Conservation (phyloP, 2,113 vertebrate species). For the Raja brachyura region DNA sequence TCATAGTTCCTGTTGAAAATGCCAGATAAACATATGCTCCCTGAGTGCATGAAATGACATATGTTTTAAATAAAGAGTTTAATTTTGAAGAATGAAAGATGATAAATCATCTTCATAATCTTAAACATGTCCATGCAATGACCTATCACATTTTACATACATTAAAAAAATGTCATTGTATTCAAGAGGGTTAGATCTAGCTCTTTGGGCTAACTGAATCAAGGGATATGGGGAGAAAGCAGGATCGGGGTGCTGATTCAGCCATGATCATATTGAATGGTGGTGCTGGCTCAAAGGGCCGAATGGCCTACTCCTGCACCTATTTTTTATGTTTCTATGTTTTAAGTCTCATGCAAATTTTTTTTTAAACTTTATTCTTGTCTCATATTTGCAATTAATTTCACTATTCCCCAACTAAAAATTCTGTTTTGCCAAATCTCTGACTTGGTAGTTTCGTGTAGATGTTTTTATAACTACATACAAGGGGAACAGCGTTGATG, state of each 20-base stretch:
- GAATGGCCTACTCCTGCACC: too few relatives aligned
- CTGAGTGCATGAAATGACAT: constrained; percentile 6
- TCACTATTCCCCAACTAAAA: background rate
- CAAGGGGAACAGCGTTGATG: background rate
- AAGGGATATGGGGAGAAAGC: too few relatives aligned
- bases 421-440: too few relatives aligned
- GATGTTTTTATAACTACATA: background rate
- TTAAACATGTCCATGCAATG: background rate
- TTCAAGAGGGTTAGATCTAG: too few relatives aligned
- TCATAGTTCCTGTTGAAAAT: constrained; percentile 24
- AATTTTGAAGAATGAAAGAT: constrained; percentile 26
- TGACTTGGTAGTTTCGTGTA: background rate
- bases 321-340: background rate
- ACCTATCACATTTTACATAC: background rate
- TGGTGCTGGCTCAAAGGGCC: too few relatives aligned
- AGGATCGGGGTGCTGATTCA: too few relatives aligned
- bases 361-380: background rate
- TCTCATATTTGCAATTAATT: constrained; percentile 5
- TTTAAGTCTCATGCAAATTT: too few relatives aligned
- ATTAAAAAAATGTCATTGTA: background rate
- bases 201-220: too few relatives aligned
- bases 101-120: constrained; percentile 23
- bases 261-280: too few relatives aligned
- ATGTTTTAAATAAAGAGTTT: constrained; percentile 21
- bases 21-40: constrained; percentile 23